A percentile compares a stretch with the other conserved stretches of the same genome.
Evolutionary conservation across 2,113 vertebrate species (phyloP).

Genomic region (Acrocephalus kingi): DNA sequence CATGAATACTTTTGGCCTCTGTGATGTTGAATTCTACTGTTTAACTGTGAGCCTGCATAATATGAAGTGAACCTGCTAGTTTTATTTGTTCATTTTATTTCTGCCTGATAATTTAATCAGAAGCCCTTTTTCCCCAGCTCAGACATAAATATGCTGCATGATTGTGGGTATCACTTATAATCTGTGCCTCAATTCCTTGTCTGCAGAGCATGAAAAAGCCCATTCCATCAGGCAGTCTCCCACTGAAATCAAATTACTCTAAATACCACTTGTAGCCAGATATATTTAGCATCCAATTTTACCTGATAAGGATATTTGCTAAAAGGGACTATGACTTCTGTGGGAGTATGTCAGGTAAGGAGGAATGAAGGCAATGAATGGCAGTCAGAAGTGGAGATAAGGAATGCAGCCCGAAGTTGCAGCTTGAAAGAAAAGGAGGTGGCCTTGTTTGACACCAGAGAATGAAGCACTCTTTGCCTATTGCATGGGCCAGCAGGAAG

Average conservation of each 20-base stretch:
- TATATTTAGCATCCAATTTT: neutral
- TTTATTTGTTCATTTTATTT: neutral
- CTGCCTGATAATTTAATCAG: neutral
- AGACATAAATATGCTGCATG: neutral
- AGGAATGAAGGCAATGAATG: neutral
- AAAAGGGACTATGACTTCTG: neutral
- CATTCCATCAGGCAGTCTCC: neutral
- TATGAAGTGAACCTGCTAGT: neutral
- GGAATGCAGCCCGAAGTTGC: neutral
- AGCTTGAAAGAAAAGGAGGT: neutral
- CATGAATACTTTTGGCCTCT: neutral
- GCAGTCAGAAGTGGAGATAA: neutral
- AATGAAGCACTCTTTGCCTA: neutral
- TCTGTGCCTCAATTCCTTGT: neutral
- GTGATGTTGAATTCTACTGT: neutral
- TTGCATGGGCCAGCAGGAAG: neutral
- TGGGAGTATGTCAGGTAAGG: neutral
- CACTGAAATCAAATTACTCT: neutral
- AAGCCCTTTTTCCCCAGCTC: neutral
- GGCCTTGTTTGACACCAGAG: neutral
- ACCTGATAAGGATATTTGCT: neutral
- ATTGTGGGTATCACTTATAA: neutral
- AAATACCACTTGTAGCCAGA: neutral
- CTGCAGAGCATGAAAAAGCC: neutral
- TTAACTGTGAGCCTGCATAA: neutral